phyloP scores from a whole-genome alignment of 2,888 invertebrate species.

The Nemotelus pantherinus region DNA sequence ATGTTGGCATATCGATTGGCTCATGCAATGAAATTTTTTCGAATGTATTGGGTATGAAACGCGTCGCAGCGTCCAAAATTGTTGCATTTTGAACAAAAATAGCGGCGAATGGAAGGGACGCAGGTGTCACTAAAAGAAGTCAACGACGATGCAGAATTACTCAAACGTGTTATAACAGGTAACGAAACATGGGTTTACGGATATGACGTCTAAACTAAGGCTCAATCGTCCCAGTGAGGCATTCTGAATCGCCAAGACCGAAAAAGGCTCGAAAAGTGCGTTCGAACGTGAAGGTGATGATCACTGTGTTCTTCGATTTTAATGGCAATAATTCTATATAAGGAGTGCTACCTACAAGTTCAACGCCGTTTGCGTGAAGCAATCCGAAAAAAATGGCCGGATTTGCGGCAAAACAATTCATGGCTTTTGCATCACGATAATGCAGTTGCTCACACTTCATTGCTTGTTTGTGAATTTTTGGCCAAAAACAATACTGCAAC shows the following conservation, averaged over 20 bases:
- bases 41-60: neutral
- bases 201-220: conserved; percentile 21
- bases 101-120: neutral
- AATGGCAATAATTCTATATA: conserved; percentile 27
- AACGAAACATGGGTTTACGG: conserved; percentile 22
- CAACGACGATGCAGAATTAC: neutral
- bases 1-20: conserved; percentile 9
- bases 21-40: neutral
- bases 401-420: conserved; percentile 43
- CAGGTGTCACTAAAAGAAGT: neutral
- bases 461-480: conserved; percentile 5
- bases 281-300: conserved; percentile 7
- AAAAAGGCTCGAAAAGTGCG: conserved; percentile 28
- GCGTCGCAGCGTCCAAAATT: neutral
- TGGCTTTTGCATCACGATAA: conserved; percentile 46
- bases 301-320: conserved; percentile 32
- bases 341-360: conserved; percentile 37
- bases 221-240: conserved; percentile 15
- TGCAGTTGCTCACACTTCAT: neutral
- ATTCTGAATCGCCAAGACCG: conserved; percentile 1
- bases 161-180: neutral
- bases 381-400: conserved; percentile 38
- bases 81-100: neutral
- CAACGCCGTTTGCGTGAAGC: conserved; percentile 25
- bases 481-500: neutral